phyloP scores from a whole-genome alignment of 1,140 invertebrate genomes.

The Ylistrum balloti region DNA sequence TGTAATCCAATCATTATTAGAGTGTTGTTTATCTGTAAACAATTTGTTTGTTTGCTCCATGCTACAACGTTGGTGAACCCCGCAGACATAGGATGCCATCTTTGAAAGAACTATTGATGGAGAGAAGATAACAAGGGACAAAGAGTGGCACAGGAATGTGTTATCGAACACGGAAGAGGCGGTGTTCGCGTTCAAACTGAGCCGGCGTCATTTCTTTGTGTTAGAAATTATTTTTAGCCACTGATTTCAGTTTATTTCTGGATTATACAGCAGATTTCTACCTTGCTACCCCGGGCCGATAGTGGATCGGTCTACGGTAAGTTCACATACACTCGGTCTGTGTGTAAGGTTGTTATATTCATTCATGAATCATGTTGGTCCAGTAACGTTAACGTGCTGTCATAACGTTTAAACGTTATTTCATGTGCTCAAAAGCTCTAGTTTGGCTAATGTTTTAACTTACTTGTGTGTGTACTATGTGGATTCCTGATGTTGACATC shows the following conservation, averaged over 20 bases:
- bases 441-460: background rate
- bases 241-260: background rate
- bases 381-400: background rate
- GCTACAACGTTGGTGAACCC: constrained; percentile 73
- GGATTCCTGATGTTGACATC: background rate
- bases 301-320: constrained; percentile 46
- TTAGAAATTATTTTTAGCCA: background rate
- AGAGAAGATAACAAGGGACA: constrained; percentile 66
- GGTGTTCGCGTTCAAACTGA: constrained; percentile 2
- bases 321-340: constrained; percentile 35
- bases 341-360: constrained; percentile 7
- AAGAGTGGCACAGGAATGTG: constrained; percentile 51
- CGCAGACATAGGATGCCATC: constrained; percentile 73
- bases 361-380: constrained; percentile 11
- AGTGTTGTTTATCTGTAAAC: constrained; percentile 80
- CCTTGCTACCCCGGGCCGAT: constrained; percentile 42
- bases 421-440: background rate
- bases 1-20: constrained; percentile 77
- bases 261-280: constrained; percentile 10
- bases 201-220: background rate
- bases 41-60: constrained; percentile 80
- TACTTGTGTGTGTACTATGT: background rate
- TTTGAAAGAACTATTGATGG: constrained; percentile 68
- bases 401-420: background rate
- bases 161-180: constrained; percentile 44